Percentiles rank a stretch among this genome's conserved stretches.
Evolutionary conservation across 1,140 invertebrate genomes (phyloP).

Genomic region (Pseudobourletiella spinata): DNA sequence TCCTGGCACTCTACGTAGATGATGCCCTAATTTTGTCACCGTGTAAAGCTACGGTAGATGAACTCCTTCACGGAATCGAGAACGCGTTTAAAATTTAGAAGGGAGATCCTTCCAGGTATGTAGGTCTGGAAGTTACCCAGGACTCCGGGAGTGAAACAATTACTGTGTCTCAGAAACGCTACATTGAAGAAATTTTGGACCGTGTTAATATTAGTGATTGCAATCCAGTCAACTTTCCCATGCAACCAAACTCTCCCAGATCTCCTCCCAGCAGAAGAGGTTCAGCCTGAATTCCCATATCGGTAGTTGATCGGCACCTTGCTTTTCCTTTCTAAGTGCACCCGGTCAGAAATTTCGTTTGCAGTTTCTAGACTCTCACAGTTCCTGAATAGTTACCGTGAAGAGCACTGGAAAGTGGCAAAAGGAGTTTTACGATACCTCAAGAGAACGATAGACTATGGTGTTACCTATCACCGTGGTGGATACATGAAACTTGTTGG

Average conservation of each 20-base stretch:
- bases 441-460: conserved; percentile 39
- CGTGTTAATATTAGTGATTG: conserved; percentile 16
- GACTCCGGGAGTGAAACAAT: neutral
- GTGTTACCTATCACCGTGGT: conserved; percentile 12
- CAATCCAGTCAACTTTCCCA: conserved; percentile 10
- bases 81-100: conserved; percentile 36
- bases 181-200: conserved; percentile 2
- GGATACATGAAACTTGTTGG: conserved; percentile 27
- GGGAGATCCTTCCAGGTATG: conserved; percentile 20
- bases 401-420: conserved; percentile 29
- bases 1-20: conserved; percentile 45
- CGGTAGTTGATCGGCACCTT: conserved; percentile 37
- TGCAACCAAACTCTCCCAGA: conserved; percentile 1
- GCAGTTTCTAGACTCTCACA: conserved; percentile 31
- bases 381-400: conserved; percentile 18
- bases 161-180: neutral
- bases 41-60: conserved; percentile 24
- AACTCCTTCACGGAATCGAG: conserved; percentile 24
- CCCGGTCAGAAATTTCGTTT: conserved; percentile 40
- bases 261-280: neutral
- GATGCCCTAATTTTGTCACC: conserved; percentile 40
- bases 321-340: conserved; percentile 39
- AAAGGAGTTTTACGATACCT: conserved; percentile 37
- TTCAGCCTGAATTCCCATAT: conserved; percentile 15
- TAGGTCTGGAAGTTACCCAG: conserved; percentile 17